Conservation (phyloP, 1,140 invertebrate genomes). For the Acromyrmex heyeri region DNA sequence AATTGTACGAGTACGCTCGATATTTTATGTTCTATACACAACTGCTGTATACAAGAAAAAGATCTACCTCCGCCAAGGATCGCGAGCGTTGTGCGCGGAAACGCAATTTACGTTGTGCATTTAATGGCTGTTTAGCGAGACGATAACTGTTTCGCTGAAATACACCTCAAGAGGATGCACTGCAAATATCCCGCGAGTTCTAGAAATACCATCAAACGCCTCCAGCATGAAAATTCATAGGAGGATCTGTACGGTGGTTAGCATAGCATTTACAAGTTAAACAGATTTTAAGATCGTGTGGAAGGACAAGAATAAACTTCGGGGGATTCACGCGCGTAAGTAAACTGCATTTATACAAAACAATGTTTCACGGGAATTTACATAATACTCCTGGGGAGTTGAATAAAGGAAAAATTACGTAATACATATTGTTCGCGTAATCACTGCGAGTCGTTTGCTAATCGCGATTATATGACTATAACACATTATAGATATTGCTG, state of each 20-base stretch:
- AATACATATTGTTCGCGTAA: neutral
- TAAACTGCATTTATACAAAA: slow-evolving; percentile 25
- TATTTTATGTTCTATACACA: slow-evolving; percentile 7
- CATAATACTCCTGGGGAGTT: neutral
- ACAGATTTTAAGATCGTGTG: slow-evolving; percentile 39
- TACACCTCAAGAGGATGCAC: slow-evolving; percentile 33
- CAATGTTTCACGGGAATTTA: slow-evolving; percentile 18
- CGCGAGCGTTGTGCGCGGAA: neutral
- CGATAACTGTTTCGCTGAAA: slow-evolving; percentile 35
- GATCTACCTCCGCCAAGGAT: neutral
- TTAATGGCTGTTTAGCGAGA: slow-evolving; percentile 49
- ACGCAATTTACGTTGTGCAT: neutral
- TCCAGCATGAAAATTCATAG: slow-evolving; percentile 44
- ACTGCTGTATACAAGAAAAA: neutral
- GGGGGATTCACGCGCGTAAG: neutral
- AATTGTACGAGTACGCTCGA: slow-evolving; percentile 30
- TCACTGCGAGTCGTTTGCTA: neutral
- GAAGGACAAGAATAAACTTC: neutral
- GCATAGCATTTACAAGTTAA: slow-evolving; percentile 59
- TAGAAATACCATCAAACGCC: slow-evolving; percentile 33
- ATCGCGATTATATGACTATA: neutral
- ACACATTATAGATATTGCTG: too few species aligned
- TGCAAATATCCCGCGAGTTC: slow-evolving; percentile 43
- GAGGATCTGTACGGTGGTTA: slow-evolving; percentile 1
- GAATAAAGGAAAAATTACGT: neutral